Evolutionary conservation across 2,797 vertebrate species (phyloP).

Genomic region (Oceanodroma leucorhoa): DNA sequence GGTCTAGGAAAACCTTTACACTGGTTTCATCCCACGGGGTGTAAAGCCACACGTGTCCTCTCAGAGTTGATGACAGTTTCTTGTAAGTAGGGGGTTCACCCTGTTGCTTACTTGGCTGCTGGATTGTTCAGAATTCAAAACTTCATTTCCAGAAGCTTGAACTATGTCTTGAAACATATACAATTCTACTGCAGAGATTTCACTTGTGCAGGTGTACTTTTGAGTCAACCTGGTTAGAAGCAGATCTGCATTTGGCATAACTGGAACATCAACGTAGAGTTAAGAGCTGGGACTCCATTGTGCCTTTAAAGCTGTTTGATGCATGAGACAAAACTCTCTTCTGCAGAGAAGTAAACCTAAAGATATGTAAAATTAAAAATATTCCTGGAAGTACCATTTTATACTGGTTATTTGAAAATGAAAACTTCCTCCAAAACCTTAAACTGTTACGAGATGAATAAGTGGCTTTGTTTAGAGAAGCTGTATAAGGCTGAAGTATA

Average conservation of each 20-base stretch:
- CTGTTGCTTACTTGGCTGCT: neutral
- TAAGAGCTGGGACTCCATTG: neutral
- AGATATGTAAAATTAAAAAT: neutral
- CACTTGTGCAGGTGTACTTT: neutral
- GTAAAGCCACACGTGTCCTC: neutral
- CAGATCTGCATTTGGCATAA: neutral
- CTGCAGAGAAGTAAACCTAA: neutral
- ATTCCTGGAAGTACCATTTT: neutral
- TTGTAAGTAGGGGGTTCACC: neutral
- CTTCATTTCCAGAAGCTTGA: neutral
- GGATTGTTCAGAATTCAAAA: neutral
- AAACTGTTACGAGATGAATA: rapidly evolving
- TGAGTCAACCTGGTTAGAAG: neutral
- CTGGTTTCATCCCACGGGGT: neutral
- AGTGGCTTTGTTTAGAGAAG: neutral
- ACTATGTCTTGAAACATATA: neutral
- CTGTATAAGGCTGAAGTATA: neutral
- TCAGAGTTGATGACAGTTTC: neutral
- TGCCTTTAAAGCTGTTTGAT: neutral
- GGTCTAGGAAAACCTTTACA: neutral
- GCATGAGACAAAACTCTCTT: neutral
- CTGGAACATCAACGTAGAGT: neutral
- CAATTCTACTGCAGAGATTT: neutral
- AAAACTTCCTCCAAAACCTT: neutral
- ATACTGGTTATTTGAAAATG: neutral